Base-by-base conservation (phyloP, 2,797 vertebrate genomes). In the Gallinago solitaria region DNA sequence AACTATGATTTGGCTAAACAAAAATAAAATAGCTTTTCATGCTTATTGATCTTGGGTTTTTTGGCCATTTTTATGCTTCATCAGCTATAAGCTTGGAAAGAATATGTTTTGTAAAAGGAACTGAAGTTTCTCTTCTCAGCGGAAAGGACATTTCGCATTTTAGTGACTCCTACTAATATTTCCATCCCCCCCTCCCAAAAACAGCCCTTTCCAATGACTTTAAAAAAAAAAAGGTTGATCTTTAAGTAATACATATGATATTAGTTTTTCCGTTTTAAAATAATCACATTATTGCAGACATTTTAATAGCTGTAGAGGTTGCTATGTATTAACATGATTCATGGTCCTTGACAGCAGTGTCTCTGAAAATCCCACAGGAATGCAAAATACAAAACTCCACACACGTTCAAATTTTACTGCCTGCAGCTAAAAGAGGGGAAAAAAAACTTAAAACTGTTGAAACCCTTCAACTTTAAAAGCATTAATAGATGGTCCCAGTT, bases 391-490 rank as follows among this genome's bases (percentile, higher is more conserved):
- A 98, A 98, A 98, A 98, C 98, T 98, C 98, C 93, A 96, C 93
- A 97, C 98, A 98, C 98, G 97, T 98, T 98, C 98, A 96, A 97
- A 98, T 98, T 98, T 98, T 98, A 98, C 98, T 98, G 98, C 98
- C 98, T 98, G 98, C 97, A 98, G 98, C 98, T 98, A 98, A 98
- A 98, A 98, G 97, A 98, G 89, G 90, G 97, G 95, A 91, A 97
- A 96, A 97, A 90, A 97, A 97, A 73, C 98, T 98, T 97, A 98
- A 98, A 98, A 98, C 98, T 98, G 98, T 97, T 98, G 98, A 98
- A 98, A 98, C 97, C 98, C 97, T 98, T 98, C 98, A 98, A 98
- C 98, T 98, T 98, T 98, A 98, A 98, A 98, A 98, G 98, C 98
- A 98, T 98, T 98, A 98, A 98, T 98, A 98, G 98, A 98, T 95